Conservation (phyloP, 2,888 invertebrate genomes). For the Lasioglossum lativentre region DNA sequence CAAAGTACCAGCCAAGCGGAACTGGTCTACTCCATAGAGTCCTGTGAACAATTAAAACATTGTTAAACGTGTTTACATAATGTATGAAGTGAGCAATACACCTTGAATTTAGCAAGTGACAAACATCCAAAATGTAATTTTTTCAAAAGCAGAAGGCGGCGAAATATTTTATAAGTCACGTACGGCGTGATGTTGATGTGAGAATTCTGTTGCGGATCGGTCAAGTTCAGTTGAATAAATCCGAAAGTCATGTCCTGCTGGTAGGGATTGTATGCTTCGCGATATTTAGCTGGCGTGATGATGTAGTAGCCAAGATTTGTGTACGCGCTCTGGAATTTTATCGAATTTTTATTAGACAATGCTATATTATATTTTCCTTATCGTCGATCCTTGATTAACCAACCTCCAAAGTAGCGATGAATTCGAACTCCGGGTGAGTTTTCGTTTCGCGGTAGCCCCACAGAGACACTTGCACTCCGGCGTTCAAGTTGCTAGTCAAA, state of each 20-base stretch:
- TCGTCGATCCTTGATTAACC: slow-evolving; percentile 73
- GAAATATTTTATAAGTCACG: slow-evolving; percentile 83
- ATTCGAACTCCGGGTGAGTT: slow-evolving; percentile 92
- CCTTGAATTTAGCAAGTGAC: no score
- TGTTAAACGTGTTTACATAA: no score
- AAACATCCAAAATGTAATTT: no score
- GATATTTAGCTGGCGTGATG: slow-evolving; percentile 90
- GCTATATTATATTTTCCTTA: background rate
- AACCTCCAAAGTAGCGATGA: slow-evolving; percentile 91
- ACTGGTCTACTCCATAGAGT: slow-evolving; percentile 96
- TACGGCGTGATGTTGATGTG: slow-evolving; percentile 90
- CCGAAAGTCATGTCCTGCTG: slow-evolving; percentile 93
- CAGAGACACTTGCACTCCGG: slow-evolving; percentile 92
- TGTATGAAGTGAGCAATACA: no score
- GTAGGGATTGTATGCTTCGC: slow-evolving; percentile 89
- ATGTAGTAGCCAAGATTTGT: slow-evolving; percentile 90
- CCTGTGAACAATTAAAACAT: slow-evolving; percentile 77
- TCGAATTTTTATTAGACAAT: background rate
- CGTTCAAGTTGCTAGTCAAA: slow-evolving; percentile 92
- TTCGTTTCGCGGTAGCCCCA: slow-evolving; percentile 96
- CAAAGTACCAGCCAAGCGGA: slow-evolving; percentile 97
- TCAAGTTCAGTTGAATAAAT: slow-evolving; percentile 94
- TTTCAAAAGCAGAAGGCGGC: no score
- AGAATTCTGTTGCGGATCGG: slow-evolving; percentile 89
- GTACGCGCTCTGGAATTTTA: slow-evolving; percentile 78